These are phyloP conservation scores for Heliconius congener DNA, from an alignment of 1,140 invertebrate species.

Conservation along the genomic window DNA sequence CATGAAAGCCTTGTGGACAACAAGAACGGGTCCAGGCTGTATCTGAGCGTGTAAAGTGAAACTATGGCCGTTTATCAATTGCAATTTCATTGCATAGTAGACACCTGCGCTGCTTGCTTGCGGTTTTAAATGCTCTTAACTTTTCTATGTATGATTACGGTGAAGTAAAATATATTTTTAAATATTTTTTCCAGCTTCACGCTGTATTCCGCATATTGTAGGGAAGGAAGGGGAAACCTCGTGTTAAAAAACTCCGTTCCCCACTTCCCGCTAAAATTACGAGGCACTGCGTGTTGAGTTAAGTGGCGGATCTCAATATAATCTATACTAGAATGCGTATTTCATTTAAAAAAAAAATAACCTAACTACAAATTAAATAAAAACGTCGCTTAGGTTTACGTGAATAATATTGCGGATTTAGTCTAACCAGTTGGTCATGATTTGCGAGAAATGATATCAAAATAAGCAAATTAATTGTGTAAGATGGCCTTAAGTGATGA, in stretches of 20 bases:
- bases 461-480: constrained; percentile 4
- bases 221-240: too few relatives aligned
- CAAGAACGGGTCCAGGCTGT: constrained; percentile 60
- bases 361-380: not conserved
- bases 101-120: constrained; percentile 49
- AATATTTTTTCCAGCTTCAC: too few relatives aligned
- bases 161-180: not conserved
- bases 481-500: constrained; percentile 13
- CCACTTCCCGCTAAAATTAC: too few relatives aligned
- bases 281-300: too few relatives aligned
- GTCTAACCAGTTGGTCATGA: constrained; percentile 21
- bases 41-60: constrained; percentile 67
- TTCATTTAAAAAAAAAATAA: too few relatives aligned
- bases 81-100: constrained; percentile 68
- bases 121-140: constrained; percentile 20
- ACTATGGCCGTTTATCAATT: constrained; percentile 67
- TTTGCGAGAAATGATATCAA: not conserved
- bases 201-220: too few relatives aligned
- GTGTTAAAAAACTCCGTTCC: too few relatives aligned
- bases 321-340: not conserved
- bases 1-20: constrained; percentile 68
- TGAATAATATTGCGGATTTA: not conserved
- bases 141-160: not conserved
- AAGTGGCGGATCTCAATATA: not conserved
- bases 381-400: not conserved